Evolutionary conservation across 2,113 vertebrate species (phyloP).

Genomic region (Corvus hawaiiensis): DNA sequence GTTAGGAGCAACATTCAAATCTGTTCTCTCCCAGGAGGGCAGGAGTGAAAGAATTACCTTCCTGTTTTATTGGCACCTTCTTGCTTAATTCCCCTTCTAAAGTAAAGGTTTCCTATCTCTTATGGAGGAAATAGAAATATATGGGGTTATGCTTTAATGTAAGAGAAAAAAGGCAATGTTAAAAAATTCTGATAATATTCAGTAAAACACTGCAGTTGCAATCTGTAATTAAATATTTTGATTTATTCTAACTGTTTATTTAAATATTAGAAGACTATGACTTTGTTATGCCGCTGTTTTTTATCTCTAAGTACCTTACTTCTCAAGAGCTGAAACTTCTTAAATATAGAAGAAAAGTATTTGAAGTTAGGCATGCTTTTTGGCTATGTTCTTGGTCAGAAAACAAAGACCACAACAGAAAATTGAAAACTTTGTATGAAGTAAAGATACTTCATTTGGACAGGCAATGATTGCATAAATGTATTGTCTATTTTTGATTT

Average conservation of each 20-base stretch:
- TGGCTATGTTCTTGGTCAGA: background rate
- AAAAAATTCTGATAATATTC: background rate
- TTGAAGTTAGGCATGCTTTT: background rate
- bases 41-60: background rate
- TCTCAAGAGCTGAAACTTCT: background rate
- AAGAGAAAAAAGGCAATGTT: background rate
- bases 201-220: background rate
- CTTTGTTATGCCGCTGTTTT: background rate
- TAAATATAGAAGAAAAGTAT: background rate
- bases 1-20: background rate
- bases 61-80: background rate
- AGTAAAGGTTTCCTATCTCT: background rate
- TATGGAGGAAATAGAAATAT: background rate
- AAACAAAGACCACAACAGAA: background rate
- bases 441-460: background rate
- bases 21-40: background rate
- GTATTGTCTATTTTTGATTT: background rate
- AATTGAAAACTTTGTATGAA: background rate
- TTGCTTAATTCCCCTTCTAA: background rate
- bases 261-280: background rate
- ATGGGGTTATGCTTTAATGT: background rate
- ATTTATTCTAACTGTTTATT: background rate
- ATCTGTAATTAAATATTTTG: background rate
- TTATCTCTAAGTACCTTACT: background rate
- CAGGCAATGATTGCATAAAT: background rate